Evolutionary conservation across 2,797 vertebrate genomes (phyloP).

Genomic region (Hylomyscus alleni): DNA sequence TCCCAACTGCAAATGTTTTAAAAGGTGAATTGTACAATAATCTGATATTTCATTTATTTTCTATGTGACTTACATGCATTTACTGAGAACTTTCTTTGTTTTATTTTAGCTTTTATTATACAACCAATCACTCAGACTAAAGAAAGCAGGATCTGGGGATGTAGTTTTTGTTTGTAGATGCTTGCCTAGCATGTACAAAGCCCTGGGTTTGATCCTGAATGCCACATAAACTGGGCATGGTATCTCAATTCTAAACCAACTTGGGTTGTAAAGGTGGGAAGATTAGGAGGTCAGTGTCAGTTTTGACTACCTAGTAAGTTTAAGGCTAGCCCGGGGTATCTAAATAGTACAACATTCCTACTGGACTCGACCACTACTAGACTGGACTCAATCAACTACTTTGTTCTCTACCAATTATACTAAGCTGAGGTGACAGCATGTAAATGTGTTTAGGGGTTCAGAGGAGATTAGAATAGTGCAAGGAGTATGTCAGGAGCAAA

Average conservation of each 20-base stretch:
- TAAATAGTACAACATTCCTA: conserved; percentile 58
- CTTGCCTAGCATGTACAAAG: not conserved
- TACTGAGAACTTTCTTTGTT: conserved; percentile 67
- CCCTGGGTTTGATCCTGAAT: not conserved
- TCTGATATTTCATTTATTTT: not conserved
- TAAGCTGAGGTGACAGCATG: not conserved
- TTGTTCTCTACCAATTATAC: not conserved
- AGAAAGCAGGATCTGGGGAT: not conserved
- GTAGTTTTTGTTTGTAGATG: not conserved
- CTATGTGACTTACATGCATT: not conserved
- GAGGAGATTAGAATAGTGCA: not conserved
- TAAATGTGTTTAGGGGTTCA: not conserved
- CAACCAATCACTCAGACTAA: conserved; percentile 72
- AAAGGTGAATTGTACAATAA: conserved; percentile 36
- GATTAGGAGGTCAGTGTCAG: not conserved
- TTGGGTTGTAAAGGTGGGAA: not conserved
- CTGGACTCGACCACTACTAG: not conserved
- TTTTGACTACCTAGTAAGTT: not conserved
- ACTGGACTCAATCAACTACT: not conserved
- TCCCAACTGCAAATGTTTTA: too few relatives aligned
- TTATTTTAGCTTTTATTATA: conserved; percentile 70
- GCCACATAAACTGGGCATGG: not conserved
- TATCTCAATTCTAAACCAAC: not conserved
- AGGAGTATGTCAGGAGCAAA: not conserved
- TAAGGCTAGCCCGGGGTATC: not conserved